These are phyloP conservation scores for Tetragonula carbonaria DNA, from an alignment of 2,888 invertebrate genomes.

Conservation along the genomic window DNA sequence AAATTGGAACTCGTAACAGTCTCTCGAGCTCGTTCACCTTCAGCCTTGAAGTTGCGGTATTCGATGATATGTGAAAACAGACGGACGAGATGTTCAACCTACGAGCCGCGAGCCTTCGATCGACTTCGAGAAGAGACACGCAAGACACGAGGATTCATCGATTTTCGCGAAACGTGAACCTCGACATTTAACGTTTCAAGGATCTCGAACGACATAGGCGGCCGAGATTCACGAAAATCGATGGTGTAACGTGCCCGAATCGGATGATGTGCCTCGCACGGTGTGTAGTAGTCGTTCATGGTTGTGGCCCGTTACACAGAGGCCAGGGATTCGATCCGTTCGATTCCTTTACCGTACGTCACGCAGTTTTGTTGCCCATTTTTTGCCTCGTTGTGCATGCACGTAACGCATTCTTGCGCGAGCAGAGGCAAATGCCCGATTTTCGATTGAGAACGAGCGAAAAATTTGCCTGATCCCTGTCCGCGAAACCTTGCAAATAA, in stretches of 20 bases:
- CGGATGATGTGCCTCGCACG: not conserved
- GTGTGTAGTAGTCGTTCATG: not conserved
- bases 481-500: not conserved
- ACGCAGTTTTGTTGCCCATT: constrained; percentile 1
- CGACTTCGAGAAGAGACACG: constrained; percentile 2
- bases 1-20: not conserved
- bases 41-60: constrained; percentile 9
- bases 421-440: constrained; percentile 44
- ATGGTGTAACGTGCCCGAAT: not conserved
- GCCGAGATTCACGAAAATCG: constrained; percentile 9
- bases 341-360: constrained; percentile 34
- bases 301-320: constrained; percentile 36
- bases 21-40: not conserved
- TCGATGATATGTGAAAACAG: not conserved
- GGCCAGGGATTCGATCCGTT: constrained; percentile 29
- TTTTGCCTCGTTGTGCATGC: constrained; percentile 30
- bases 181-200: constrained; percentile 32
- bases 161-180: constrained; percentile 8
- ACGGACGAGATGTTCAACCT: not conserved
- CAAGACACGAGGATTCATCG: not conserved
- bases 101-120: not conserved
- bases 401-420: constrained; percentile 51
- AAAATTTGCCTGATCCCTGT: constrained; percentile 16
- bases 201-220: not conserved
- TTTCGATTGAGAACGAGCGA: constrained; percentile 35